phyloP scores from a whole-genome alignment of 2,888 invertebrate species.

The Escarpia spicata region DNA sequence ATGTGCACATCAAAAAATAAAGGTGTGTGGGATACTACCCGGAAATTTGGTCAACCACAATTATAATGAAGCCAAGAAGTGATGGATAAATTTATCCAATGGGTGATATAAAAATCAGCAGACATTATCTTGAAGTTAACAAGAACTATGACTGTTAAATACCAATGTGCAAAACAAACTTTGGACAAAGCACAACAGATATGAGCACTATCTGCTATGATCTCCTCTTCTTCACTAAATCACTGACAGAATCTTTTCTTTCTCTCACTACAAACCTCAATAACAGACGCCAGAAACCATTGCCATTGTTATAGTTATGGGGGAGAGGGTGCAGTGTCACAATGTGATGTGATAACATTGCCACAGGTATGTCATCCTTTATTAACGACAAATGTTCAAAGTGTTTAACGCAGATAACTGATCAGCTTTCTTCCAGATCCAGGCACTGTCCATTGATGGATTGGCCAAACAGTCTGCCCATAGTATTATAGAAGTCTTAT shows the following conservation, averaged over 20 bases:
- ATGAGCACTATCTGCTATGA: background rate
- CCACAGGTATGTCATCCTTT: background rate
- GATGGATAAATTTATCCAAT: background rate
- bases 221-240: background rate
- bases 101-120: background rate
- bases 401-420: background rate
- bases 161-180: background rate
- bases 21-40: no score
- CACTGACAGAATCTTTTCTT: background rate
- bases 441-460: background rate
- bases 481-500: background rate
- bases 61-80: background rate
- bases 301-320: background rate
- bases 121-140: background rate
- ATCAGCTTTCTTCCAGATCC: background rate
- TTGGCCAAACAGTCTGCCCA: background rate
- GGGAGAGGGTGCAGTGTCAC: background rate
- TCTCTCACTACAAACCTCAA: conserved; percentile 2
- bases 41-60: background rate
- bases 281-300: background rate
- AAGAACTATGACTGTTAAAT: background rate
- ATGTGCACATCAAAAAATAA: no score
- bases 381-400: conserved; percentile 9
- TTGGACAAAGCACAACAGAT: background rate
- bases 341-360: background rate